phyloP scores from a whole-genome alignment of 2,888 invertebrate species.

The Cheiracanthium punctorium region DNA sequence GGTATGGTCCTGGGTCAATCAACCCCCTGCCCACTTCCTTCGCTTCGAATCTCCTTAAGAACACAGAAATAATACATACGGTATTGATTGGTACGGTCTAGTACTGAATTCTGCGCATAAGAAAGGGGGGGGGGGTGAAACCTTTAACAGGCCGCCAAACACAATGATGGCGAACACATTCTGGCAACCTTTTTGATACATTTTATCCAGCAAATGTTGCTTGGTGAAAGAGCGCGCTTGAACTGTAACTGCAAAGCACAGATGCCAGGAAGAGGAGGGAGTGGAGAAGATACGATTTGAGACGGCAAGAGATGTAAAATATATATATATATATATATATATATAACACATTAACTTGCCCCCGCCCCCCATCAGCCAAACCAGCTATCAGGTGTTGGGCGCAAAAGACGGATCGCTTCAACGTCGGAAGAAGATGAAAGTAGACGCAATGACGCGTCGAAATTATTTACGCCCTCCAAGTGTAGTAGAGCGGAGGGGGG shows the following conservation, averaged over 20 bases:
- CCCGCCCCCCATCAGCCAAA: no score
- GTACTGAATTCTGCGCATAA: no score
- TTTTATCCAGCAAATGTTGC: background rate
- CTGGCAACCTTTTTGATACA: background rate
- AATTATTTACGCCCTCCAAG: slow-evolving; percentile 58
- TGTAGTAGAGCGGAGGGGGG: background rate
- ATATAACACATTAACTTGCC: no score
- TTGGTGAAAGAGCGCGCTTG: background rate
- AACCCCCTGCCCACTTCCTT: no score
- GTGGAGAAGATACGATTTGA: background rate
- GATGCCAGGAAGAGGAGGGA: background rate
- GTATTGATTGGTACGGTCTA: no score
- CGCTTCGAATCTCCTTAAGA: no score
- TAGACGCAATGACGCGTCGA: slow-evolving; percentile 54
- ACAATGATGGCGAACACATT: background rate
- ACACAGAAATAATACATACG: no score
- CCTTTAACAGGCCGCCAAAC: no score
- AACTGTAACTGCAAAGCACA: background rate
- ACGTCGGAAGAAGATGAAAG: slow-evolving; percentile 52
- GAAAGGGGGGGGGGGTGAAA: no score
- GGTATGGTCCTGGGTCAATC: no score
- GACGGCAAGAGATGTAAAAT: background rate
- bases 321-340: no score
- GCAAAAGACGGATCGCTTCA: slow-evolving; percentile 56
- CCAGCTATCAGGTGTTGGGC: slow-evolving; percentile 58